phyloP scores from a whole-genome alignment of 2,797 vertebrate species.

The Cuculus canorus region DNA sequence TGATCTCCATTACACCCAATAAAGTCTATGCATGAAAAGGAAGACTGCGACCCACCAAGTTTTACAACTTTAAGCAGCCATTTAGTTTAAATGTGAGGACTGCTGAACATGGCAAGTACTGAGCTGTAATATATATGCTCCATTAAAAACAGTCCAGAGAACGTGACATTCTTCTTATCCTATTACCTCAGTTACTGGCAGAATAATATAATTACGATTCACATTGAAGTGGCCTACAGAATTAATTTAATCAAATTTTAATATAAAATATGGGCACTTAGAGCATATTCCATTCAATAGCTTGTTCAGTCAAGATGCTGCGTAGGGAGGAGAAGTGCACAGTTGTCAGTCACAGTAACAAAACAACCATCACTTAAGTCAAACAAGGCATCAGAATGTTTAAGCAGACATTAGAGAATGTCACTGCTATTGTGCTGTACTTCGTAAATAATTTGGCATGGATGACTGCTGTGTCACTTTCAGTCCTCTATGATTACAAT shows the following conservation, averaged over 20 bases:
- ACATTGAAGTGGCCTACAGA: slow-evolving; percentile 62
- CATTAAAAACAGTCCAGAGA: slow-evolving; percentile 46
- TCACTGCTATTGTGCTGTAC: neutral
- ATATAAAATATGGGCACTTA: slow-evolving; percentile 56
- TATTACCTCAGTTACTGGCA: slow-evolving; percentile 68
- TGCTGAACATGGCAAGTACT: neutral
- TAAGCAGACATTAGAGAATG: slow-evolving; percentile 44
- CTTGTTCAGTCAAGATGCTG: slow-evolving; percentile 12
- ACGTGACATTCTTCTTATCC: slow-evolving; percentile 63
- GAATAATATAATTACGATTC: slow-evolving; percentile 67
- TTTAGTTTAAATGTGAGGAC: slow-evolving; percentile 34
- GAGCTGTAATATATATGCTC: slow-evolving; percentile 18
- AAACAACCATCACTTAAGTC: slow-evolving; percentile 21
- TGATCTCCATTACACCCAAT: neutral
- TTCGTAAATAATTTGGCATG: neutral
- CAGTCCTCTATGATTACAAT: neutral
- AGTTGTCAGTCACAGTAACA: neutral
- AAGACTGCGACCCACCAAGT: neutral
- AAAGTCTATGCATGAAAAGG: neutral
- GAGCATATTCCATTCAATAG: slow-evolving; percentile 24
- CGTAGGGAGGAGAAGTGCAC: neutral
- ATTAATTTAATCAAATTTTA: slow-evolving; percentile 66
- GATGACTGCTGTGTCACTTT: neutral
- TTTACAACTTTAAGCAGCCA: slow-evolving; percentile 2
- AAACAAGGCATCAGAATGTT: slow-evolving; percentile 26